A percentile compares a stretch with the other conserved stretches of the same genome.
These are phyloP conservation scores for Dinomys branickii DNA, from an alignment of 2,113 vertebrate genomes.

Conservation along the genomic window DNA sequence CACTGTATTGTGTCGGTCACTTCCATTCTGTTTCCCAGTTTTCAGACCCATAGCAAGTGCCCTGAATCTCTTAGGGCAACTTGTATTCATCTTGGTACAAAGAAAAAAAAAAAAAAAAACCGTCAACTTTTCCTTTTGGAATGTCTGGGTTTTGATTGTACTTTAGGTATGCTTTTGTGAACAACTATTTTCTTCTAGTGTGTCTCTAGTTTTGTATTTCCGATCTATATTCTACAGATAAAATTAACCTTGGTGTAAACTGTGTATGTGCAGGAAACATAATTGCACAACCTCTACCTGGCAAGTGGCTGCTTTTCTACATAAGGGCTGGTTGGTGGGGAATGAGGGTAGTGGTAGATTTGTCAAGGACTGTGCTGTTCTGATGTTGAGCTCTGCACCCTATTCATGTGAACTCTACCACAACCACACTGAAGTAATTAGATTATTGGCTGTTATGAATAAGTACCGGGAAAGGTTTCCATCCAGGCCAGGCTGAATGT, in stretches of 20 bases:
- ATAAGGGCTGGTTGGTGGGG: neutral
- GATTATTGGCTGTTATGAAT: neutral
- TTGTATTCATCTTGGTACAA: neutral
- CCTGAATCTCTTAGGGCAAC: neutral
- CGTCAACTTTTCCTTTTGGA: neutral
- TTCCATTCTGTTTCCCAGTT: neutral
- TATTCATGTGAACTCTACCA: neutral
- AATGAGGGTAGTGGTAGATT: neutral
- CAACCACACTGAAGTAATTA: neutral
- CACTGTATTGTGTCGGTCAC: neutral
- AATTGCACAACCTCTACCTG: neutral
- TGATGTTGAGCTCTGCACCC: neutral
- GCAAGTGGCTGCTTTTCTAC: neutral
- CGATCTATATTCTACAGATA: neutral
- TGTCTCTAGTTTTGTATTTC: neutral
- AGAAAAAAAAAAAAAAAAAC: neutral
- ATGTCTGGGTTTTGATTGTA: neutral
- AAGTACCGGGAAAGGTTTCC: neutral
- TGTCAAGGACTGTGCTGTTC: neutral
- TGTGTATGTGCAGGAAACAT: neutral
- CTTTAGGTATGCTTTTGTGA: constrained; percentile 17
- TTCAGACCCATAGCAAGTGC: neutral
- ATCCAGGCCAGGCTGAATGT: neutral
- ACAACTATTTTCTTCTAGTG: neutral
- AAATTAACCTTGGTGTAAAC: neutral